Conservation (phyloP, 2,797 vertebrate genomes). For the Rhynchonycteris naso region DNA sequence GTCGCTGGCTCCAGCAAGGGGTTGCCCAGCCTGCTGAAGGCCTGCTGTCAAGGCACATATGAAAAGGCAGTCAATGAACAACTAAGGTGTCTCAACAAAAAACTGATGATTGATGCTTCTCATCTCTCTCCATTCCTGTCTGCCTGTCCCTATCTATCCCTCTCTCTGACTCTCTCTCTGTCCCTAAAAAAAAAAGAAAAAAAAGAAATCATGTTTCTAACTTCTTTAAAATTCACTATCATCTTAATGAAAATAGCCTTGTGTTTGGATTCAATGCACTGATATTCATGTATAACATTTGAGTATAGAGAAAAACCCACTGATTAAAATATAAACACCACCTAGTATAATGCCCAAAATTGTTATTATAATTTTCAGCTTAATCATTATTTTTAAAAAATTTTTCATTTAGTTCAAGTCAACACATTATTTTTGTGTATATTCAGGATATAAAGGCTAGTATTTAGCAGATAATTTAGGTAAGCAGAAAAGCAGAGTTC, state of each 20-base stretch:
- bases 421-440: background rate
- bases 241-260: background rate
- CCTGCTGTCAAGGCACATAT: too few relatives aligned
- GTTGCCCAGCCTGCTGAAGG: too few relatives aligned
- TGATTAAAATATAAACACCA: background rate
- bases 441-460: background rate
- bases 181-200: too few relatives aligned
- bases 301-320: background rate
- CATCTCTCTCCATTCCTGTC: too few relatives aligned
- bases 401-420: background rate
- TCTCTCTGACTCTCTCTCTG: too few relatives aligned
- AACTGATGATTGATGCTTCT: too few relatives aligned
- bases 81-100: too few relatives aligned
- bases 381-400: background rate
- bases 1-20: too few relatives aligned
- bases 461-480: background rate
- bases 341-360: background rate
- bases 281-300: background rate
- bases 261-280: background rate
- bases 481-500: background rate
- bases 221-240: background rate
- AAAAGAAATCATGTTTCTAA: background rate
- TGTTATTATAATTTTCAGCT: background rate
- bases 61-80: too few relatives aligned
- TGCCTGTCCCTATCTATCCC: too few relatives aligned